A percentile compares a stretch with the other conserved stretches of the same genome.
These are phyloP conservation scores for Lampris megalopsis DNA, from an alignment of 2,113 vertebrate species.

Conservation along the genomic window DNA sequence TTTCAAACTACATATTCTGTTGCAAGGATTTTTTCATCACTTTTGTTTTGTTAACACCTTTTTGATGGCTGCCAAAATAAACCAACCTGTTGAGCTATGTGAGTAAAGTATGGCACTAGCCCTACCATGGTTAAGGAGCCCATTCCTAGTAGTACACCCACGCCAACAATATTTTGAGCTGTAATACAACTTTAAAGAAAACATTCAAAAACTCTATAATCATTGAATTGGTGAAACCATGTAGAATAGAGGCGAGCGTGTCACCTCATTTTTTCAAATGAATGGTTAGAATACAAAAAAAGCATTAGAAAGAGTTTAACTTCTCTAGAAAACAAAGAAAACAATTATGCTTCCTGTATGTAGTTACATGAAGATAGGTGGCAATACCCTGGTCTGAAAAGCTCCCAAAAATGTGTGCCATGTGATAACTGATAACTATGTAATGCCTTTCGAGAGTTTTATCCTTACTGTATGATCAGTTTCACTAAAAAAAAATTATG, in stretches of 20 bases:
- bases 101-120: too few species aligned
- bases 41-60: too few species aligned
- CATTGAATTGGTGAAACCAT: constrained; percentile 5
- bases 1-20: too few species aligned
- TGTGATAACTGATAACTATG: background rate
- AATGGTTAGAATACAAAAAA: background rate
- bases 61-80: background rate
- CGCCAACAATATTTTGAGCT: too few species aligned
- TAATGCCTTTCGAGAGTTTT: background rate
- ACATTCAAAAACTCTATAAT: too few species aligned
- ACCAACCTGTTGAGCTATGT: background rate
- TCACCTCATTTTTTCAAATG: constrained; percentile 4
- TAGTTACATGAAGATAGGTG: background rate
- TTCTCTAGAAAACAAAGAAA: background rate
- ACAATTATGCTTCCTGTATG: background rate
- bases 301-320: background rate
- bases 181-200: too few species aligned
- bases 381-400: background rate
- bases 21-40: too few species aligned
- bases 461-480: too few species aligned
- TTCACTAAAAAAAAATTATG: background rate
- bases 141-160: too few species aligned
- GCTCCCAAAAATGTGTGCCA: constrained; percentile 15
- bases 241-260: background rate
- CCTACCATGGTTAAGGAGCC: too few species aligned